Conservation (phyloP, 2,888 invertebrate species). For the Parnassius apollo region DNA sequence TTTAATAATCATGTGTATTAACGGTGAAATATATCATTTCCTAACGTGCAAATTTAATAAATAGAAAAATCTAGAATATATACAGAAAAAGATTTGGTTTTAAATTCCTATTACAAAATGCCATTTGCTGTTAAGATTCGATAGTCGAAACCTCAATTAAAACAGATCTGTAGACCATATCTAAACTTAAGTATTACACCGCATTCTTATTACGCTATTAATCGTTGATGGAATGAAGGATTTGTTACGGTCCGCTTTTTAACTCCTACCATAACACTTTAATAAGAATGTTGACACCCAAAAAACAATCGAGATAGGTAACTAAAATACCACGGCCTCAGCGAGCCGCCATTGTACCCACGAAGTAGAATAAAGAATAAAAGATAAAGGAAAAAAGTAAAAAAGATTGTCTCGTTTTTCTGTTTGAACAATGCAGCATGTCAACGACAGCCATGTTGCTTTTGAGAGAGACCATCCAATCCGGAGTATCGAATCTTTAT, state of each 20-base stretch:
- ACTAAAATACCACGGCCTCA: constrained; percentile 68
- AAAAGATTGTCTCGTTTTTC: constrained; percentile 76
- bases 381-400: constrained; percentile 64
- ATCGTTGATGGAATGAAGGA: constrained; percentile 8
- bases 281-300: constrained; percentile 48
- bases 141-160: constrained; percentile 8
- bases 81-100: no score
- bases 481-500: constrained; percentile 33
- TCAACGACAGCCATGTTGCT: constrained; percentile 74
- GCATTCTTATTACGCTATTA: constrained; percentile 18
- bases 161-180: constrained; percentile 5
- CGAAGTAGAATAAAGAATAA: constrained; percentile 50
- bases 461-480: constrained; percentile 33
- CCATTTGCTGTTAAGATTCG: background rate
- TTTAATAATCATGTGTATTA: no score
- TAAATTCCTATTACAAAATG: no score
- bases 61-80: no score
- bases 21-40: no score
- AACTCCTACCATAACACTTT: constrained; percentile 36
- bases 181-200: constrained; percentile 19
- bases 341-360: constrained; percentile 69
- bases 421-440: constrained; percentile 77
- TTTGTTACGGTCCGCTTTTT: constrained; percentile 27
- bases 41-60: no score
- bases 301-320: constrained; percentile 66